These are phyloP conservation scores for Ectemnius lituratus DNA, from an alignment of 2,888 invertebrate species.

Conservation along the genomic window DNA sequence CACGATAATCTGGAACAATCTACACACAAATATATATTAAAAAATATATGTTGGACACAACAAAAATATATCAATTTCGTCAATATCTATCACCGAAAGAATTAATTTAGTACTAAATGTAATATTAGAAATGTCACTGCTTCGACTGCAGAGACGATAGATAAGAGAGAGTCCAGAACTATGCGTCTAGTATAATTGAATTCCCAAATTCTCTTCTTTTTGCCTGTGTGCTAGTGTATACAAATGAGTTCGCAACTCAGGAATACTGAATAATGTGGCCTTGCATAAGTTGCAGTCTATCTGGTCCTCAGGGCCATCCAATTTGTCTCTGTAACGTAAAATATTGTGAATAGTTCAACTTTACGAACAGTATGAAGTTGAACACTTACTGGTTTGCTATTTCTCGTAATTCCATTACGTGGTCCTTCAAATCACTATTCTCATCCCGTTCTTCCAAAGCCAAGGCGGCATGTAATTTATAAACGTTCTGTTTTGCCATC, in stretches of 20 bases:
- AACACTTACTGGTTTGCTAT: slow-evolving; percentile 78
- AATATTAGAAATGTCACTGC: too few species aligned
- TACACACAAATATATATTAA: too few species aligned
- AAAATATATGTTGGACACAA: too few species aligned
- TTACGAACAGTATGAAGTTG: not conserved
- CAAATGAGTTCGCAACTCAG: slow-evolving; percentile 80
- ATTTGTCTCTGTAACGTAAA: too few species aligned
- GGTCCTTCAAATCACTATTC: slow-evolving; percentile 72
- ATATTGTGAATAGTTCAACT: slow-evolving; percentile 11
- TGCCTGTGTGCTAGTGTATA: slow-evolving; percentile 78
- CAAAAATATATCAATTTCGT: too few species aligned
- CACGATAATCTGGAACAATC: too few species aligned
- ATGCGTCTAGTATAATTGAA: too few species aligned
- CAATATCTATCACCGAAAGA: too few species aligned
- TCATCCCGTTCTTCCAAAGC: slow-evolving; percentile 75
- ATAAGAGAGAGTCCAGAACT: too few species aligned
- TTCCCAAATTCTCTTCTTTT: slow-evolving; percentile 74
- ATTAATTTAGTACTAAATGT: too few species aligned
- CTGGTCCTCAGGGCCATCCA: too few species aligned
- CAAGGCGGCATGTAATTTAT: slow-evolving; percentile 79
- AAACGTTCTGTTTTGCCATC: slow-evolving; percentile 62
- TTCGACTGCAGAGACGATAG: too few species aligned
- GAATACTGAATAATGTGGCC: slow-evolving; percentile 75
- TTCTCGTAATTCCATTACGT: slow-evolving; percentile 78
- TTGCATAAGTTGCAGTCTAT: slow-evolving; percentile 79